These are phyloP conservation scores for Grapholita molesta DNA, from an alignment of 1,140 invertebrate genomes.

Conservation along the genomic window DNA sequence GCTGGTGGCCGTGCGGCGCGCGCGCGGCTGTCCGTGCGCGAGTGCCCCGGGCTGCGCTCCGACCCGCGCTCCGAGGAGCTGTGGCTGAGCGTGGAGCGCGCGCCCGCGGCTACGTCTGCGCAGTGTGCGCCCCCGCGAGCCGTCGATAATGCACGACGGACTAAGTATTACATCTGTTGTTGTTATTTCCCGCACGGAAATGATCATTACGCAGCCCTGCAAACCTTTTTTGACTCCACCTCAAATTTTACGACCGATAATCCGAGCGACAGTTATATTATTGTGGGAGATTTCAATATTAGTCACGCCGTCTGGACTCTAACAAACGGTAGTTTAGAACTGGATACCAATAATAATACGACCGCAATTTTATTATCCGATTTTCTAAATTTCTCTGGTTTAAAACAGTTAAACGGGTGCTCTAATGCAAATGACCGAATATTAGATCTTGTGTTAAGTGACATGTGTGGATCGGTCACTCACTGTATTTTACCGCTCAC, in stretches of 20 bases:
- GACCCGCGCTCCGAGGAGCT: background rate
- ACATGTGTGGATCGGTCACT: background rate
- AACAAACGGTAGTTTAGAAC: too few relatives aligned
- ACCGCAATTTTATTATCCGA: background rate
- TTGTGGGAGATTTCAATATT: too few relatives aligned
- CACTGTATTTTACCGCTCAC: too few relatives aligned
- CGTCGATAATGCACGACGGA: background rate
- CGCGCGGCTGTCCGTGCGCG: background rate
- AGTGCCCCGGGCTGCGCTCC: background rate
- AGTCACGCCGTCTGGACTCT: too few relatives aligned
- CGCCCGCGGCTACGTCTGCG: background rate
- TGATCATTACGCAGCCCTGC: background rate
- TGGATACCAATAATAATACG: too few relatives aligned
- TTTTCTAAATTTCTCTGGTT: background rate
- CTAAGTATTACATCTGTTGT: background rate
- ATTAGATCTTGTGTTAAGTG: background rate
- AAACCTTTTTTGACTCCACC: background rate
- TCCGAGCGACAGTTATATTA: background rate
- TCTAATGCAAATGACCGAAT: background rate
- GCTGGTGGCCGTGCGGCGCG: background rate
- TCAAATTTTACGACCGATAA: background rate
- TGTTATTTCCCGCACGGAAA: background rate
- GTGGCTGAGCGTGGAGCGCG: background rate
- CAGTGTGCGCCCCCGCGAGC: background rate
- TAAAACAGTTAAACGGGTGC: background rate